phyloP scores from a whole-genome alignment of 2,888 invertebrate genomes.

The Margaritifera margaritifera region DNA sequence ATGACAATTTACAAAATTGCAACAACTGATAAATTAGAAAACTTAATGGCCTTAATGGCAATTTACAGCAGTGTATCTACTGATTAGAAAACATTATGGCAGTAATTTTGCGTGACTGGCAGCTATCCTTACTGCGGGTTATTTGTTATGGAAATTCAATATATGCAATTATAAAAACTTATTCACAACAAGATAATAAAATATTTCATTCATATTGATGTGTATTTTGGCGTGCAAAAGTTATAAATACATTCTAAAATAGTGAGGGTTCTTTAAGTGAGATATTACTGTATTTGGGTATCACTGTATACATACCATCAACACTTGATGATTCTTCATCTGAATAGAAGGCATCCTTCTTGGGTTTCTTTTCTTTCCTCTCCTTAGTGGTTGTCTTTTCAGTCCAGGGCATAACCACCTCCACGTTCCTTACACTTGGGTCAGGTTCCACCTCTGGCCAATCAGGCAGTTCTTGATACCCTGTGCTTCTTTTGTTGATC shows the following conservation, averaged over 20 bases:
- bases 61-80: too few relatives aligned
- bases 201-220: too few relatives aligned
- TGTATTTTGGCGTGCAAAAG: background rate
- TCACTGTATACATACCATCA: slow-evolving; percentile 35
- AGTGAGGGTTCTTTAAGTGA: too few relatives aligned
- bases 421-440: slow-evolving; percentile 84
- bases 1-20: too few relatives aligned
- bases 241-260: background rate
- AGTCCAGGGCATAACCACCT: slow-evolving; percentile 62
- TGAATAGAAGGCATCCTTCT: slow-evolving; percentile 78
- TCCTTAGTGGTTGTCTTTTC: slow-evolving; percentile 41
- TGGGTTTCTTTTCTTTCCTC: slow-evolving; percentile 50
- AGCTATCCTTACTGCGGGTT: too few relatives aligned
- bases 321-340: slow-evolving; percentile 72
- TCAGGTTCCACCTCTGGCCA: slow-evolving; percentile 87
- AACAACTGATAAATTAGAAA: too few relatives aligned
- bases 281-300: background rate
- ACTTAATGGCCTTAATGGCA: too few relatives aligned
- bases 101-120: too few relatives aligned
- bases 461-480: slow-evolving; percentile 90
- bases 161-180: too few relatives aligned
- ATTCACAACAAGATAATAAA: too few relatives aligned
- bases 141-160: too few relatives aligned
- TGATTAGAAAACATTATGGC: too few relatives aligned
- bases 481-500: slow-evolving; percentile 87